phyloP scores from a whole-genome alignment of 1,140 invertebrate genomes.

The Drepana arcuata region DNA sequence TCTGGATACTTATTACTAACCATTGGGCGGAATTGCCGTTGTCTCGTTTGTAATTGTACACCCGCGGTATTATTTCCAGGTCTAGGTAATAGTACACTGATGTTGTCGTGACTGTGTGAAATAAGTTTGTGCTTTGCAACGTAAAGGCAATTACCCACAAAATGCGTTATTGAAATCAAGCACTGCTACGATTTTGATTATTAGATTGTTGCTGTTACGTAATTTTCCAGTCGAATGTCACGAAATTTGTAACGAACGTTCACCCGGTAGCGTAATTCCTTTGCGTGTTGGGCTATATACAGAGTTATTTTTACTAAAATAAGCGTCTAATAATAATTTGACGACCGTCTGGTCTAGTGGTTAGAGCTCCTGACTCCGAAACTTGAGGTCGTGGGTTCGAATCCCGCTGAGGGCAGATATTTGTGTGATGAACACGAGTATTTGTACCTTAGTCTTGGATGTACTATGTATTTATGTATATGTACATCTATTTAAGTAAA shows the following conservation, averaged over 20 bases:
- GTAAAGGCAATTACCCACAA: slow-evolving; percentile 14
- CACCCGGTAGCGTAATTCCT: slow-evolving; percentile 30
- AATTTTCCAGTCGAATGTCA: slow-evolving; percentile 24
- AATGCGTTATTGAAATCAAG: slow-evolving; percentile 18
- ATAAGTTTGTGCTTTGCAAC: slow-evolving; percentile 24
- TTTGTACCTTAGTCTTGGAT: too few relatives aligned
- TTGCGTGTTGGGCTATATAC: slow-evolving; percentile 29
- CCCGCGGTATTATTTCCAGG: slow-evolving; percentile 15
- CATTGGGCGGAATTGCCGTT: slow-evolving; percentile 25
- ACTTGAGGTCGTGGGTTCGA: too few relatives aligned
- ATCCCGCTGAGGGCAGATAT: too few relatives aligned
- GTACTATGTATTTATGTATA: too few relatives aligned
- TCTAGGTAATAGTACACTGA: slow-evolving; percentile 30
- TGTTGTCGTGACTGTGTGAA: slow-evolving; percentile 29
- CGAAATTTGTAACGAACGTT: slow-evolving; percentile 38
- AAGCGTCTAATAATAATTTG: too few relatives aligned
- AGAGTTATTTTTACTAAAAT: too few relatives aligned
- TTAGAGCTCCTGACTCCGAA: too few relatives aligned
- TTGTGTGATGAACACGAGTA: too few relatives aligned
- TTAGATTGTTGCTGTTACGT: slow-evolving; percentile 23
- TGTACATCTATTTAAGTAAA: too few relatives aligned
- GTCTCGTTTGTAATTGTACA: slow-evolving; percentile 29
- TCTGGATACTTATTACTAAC: slow-evolving; percentile 19
- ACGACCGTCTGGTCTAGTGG: too few relatives aligned
- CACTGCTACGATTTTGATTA: slow-evolving; percentile 17